Base-by-base conservation (phyloP, 2,888 invertebrate genomes). In the Clanis bilineata region DNA sequence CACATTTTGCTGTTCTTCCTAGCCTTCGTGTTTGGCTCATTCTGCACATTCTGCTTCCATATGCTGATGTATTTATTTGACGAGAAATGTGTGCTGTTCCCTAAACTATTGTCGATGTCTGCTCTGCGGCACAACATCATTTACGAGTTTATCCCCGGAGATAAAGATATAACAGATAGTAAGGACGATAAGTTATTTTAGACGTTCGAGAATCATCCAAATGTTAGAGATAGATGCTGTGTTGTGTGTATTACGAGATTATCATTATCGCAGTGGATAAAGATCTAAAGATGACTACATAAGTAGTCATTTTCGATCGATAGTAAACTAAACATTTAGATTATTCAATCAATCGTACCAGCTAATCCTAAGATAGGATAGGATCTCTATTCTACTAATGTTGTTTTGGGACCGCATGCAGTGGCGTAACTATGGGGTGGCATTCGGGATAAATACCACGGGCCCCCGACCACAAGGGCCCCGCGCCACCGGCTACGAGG, bases 11-110 rank as follows among this genome's bases (percentile, higher is more conserved):
- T 92, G 1, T 90, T 91, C 75, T 89, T 90, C 67, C 65, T 91
- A 69, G 84, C 90, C 5, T 91, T 91, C 64, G 83, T 91, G 1
- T 92, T 90, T 60, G 91, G 91, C 9, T 88, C 88, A 1, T 87
- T 90, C 73, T 91, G 90, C 76, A 90, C 91, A 0, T 90, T 89
- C 70, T 89, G 87, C 72, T 90, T 91, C 71, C 88, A 91, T 73
- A 83, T 89, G 83, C 74, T 92, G 23, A 91, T 89, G 87, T 89
- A 88, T 66, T 72, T 91, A 61, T 91, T 92, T 60, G 90, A 91
- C 56, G 88, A 90, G 65, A 88, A 90, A 59, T 92, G 92, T 64
- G 89, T 92, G 39, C 73, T 92, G 28, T 91, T 82, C 61, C 91
- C 91, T 2, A 89, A 88, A 56, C 72, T 91, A 0, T 71, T 89